phyloP scores from a whole-genome alignment of 53 echinoderm and acorn worm species.

The Hippasteria phrygiana region DNA sequence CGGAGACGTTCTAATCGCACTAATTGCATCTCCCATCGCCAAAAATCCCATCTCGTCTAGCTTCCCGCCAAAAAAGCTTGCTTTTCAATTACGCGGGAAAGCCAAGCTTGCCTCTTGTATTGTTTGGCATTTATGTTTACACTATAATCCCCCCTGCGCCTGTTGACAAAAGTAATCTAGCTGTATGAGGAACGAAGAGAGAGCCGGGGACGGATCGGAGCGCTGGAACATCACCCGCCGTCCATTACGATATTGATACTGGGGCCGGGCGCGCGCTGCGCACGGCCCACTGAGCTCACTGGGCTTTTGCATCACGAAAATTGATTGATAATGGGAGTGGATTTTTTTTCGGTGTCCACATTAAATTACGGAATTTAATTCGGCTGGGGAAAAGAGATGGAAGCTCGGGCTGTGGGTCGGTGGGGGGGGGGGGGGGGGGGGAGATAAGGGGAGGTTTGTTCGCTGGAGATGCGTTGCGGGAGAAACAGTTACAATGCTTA shows the following conservation, averaged over 20 bases:
- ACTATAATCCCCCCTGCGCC: conserved; percentile 54
- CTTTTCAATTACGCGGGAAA: conserved; percentile 60
- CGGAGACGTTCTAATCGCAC: conserved; percentile 54
- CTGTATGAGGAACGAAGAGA: conserved; percentile 6
- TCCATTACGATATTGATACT: conserved; percentile 63
- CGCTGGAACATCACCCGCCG: conserved; percentile 4
- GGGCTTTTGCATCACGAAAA: conserved; percentile 16
- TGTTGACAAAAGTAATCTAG: conserved; percentile 67
- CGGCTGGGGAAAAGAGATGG: background rate
- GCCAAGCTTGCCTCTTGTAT: conserved; percentile 48
- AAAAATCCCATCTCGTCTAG: conserved; percentile 34
- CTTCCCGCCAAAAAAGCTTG: conserved; percentile 39
- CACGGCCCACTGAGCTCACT: background rate
- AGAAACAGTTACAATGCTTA: background rate
- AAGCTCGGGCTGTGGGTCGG: background rate
- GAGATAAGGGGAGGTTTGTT: background rate
- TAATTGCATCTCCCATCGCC: conserved; percentile 44
- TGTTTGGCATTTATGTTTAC: conserved; percentile 65
- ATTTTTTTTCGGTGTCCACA: conserved; percentile 47
- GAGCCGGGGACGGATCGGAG: background rate
- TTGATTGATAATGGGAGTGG: conserved; percentile 59
- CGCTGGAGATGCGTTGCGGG: background rate
- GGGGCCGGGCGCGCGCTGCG: background rate
- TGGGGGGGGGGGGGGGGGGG: background rate
- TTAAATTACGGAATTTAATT: conserved; percentile 63